phyloP scores from a whole-genome alignment of 2,113 vertebrate genomes.

The Hyaena hyaena region DNA sequence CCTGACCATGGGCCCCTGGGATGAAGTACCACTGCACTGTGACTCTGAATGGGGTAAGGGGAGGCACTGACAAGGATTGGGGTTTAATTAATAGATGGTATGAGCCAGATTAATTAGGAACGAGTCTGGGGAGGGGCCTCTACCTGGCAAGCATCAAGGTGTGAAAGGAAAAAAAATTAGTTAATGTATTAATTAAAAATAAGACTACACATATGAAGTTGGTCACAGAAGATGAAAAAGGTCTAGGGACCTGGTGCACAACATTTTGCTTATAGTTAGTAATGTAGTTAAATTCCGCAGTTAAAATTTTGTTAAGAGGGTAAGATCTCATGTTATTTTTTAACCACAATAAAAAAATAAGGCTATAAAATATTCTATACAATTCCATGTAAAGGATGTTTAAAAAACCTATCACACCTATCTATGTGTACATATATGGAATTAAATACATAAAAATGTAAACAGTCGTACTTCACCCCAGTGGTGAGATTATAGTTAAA shows the following conservation, averaged over 20 bases:
- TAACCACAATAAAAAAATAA: neutral
- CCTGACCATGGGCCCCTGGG: neutral
- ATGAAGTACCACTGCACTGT: neutral
- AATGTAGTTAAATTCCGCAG: neutral
- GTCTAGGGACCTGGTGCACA: neutral
- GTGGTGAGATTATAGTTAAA: neutral
- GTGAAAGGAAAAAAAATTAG: neutral
- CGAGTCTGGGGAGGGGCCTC: neutral
- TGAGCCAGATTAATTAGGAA: neutral
- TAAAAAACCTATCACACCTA: neutral
- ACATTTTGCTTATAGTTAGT: neutral
- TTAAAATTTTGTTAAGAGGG: neutral
- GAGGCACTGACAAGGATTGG: neutral
- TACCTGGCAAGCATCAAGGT: neutral
- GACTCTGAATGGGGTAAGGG: neutral
- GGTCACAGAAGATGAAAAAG: neutral
- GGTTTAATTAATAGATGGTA: neutral
- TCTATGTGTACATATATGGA: neutral
- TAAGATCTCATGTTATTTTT: neutral
- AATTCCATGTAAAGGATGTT: neutral
- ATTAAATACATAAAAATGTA: constrained; percentile 26
- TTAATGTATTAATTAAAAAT: constrained; percentile 24
- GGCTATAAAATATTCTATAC: neutral
- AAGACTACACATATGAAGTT: neutral
- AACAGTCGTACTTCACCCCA: neutral